Conservation (phyloP, 2,888 invertebrate genomes). For the Cactoblastis cactorum region DNA sequence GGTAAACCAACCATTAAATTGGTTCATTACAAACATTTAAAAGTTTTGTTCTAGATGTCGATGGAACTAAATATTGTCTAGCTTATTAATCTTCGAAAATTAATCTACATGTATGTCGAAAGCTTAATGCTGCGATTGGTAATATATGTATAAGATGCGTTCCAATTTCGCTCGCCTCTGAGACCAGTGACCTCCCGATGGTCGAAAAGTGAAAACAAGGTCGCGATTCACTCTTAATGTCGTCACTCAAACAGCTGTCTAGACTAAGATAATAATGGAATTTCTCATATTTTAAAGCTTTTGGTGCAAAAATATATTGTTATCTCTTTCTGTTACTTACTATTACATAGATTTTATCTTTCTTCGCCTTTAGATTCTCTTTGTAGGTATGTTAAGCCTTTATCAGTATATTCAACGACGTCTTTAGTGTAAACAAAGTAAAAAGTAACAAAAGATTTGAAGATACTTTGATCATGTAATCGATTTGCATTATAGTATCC, state of each 20-base stretch:
- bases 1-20: no score
- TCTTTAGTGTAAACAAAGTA: background rate
- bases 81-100: no score
- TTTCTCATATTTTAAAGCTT: no score
- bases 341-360: no score
- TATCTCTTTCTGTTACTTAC: no score
- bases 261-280: background rate
- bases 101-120: background rate
- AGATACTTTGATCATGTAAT: background rate
- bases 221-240: conserved; percentile 1
- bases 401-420: no score
- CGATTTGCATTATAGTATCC: conserved; percentile 18
- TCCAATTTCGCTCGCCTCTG: conserved; percentile 1
- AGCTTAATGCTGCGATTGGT: conserved; percentile 2
- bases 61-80: no score
- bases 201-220: conserved; percentile 57
- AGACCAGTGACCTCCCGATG: conserved; percentile 19
- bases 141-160: conserved; percentile 4
- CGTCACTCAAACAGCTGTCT: background rate
- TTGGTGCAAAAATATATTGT: no score
- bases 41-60: no score
- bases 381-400: no score
- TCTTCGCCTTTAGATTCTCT: no score
- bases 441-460: background rate
- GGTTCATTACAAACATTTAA: no score